Conservation (phyloP, 2,888 invertebrate species). For the Nephrotoma flavescens region DNA sequence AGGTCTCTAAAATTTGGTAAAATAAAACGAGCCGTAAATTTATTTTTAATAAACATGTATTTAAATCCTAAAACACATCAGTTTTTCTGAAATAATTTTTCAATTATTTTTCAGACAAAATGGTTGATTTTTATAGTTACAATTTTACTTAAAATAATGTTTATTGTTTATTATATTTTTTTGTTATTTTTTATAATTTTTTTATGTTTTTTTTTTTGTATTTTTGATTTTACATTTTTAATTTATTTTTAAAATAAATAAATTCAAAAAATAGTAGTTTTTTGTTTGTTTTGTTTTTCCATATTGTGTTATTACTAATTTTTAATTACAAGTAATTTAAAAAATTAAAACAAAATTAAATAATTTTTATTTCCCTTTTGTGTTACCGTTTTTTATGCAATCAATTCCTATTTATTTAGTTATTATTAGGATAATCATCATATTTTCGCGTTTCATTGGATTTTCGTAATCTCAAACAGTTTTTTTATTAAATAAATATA, state of each 20-base stretch:
- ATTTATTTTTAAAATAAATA: neutral
- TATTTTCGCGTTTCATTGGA: neutral
- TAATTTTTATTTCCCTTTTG: neutral
- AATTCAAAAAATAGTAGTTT: neutral
- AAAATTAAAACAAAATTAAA: neutral
- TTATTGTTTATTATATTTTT: neutral
- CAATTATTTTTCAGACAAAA: neutral
- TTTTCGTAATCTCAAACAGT: neutral
- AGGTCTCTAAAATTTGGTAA: no score
- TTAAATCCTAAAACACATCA: neutral
- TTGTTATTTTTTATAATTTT: neutral
- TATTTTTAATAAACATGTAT: neutral
- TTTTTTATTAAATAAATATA: neutral
- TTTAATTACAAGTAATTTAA: neutral
- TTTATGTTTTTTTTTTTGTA: neutral
- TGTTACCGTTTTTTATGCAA: neutral
- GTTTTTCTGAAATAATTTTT: neutral
- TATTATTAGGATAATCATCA: neutral
- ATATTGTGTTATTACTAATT: neutral
- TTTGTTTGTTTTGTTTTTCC: neutral
- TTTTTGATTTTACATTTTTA: neutral
- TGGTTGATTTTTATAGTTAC: neutral
- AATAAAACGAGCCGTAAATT: neutral
- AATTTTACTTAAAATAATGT: neutral
- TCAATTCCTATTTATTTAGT: neutral